phyloP scores from a whole-genome alignment of 2,797 vertebrate genomes.

The Clarias fuscus region DNA sequence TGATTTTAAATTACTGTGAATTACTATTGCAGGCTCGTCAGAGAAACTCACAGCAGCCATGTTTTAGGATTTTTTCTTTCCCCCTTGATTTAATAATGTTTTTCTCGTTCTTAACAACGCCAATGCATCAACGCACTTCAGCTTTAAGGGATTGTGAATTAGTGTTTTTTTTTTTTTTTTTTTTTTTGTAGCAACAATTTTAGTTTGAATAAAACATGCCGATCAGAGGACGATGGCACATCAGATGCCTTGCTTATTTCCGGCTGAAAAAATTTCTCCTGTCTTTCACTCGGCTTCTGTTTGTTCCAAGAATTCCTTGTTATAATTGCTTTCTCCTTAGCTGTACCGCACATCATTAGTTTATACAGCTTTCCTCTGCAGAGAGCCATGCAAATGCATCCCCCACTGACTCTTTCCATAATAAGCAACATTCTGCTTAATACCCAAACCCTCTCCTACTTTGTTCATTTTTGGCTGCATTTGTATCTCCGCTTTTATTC shows the following conservation, averaged over 20 bases:
- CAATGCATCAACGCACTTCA: not conserved
- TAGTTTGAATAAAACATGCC: not conserved
- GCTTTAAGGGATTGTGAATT: not conserved
- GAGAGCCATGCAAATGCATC: slow-evolving; percentile 40
- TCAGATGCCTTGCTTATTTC: not conserved
- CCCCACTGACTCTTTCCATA: slow-evolving; percentile 50
- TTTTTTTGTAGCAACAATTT: not conserved
- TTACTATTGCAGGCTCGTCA: not conserved
- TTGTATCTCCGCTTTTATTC: slow-evolving; percentile 28
- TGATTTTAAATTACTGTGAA: not conserved
- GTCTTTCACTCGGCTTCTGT: slow-evolving; percentile 35
- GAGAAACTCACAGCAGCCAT: not conserved
- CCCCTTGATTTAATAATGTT: not conserved
- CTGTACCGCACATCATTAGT: slow-evolving; percentile 50
- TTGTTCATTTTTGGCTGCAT: slow-evolving; percentile 27
- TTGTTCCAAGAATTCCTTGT: slow-evolving; percentile 46
- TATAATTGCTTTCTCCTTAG: slow-evolving; percentile 53
- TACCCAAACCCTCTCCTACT: slow-evolving; percentile 29
- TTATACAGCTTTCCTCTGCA: slow-evolving; percentile 46
- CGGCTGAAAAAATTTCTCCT: slow-evolving; percentile 3
- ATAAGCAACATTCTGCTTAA: slow-evolving; percentile 50
- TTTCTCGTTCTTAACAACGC: not conserved
- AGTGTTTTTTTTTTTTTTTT: too few species aligned
- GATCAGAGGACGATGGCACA: not conserved
- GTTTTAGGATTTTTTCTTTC: not conserved